Evolutionary conservation across 2,888 invertebrate genomes (phyloP).

Genomic region (Labia minor): DNA sequence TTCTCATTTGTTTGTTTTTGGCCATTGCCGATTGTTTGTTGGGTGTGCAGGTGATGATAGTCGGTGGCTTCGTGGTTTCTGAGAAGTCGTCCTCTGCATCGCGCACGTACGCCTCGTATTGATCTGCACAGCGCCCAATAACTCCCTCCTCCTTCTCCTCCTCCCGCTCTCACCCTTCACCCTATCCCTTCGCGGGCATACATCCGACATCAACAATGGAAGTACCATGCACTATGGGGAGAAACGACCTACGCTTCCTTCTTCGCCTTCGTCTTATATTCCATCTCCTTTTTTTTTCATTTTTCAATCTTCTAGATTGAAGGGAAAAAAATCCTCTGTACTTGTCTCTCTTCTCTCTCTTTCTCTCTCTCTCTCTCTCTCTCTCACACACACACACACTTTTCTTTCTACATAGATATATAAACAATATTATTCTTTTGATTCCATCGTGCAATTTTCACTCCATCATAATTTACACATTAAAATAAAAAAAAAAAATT

Average conservation of each 20-base stretch:
- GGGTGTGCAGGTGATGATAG: too few relatives aligned
- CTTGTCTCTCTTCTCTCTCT: neutral
- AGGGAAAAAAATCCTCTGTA: neutral
- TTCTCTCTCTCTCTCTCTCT: neutral
- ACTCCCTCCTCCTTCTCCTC: neutral
- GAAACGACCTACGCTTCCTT: neutral
- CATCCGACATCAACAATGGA: neutral
- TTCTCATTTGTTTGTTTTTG: too few relatives aligned
- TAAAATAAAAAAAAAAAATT: too few relatives aligned
- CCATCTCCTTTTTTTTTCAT: neutral
- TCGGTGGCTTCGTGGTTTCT: too few relatives aligned
- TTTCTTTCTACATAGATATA: too few relatives aligned
- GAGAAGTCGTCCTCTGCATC: too few relatives aligned
- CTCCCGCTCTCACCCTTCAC: neutral
- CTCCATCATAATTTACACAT: too few relatives aligned
- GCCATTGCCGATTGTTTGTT: too few relatives aligned
- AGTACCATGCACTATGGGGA: neutral
- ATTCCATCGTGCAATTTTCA: too few relatives aligned
- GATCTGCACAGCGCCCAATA: neutral
- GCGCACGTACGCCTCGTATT: neutral
- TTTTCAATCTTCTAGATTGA: conserved; percentile 6
- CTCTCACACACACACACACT: too few relatives aligned
- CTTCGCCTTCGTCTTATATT: neutral
- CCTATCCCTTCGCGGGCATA: neutral
- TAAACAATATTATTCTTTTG: too few relatives aligned